phyloP scores from a whole-genome alignment of 92 coral and sea anemone species.

The Zoanthus gigantus region DNA sequence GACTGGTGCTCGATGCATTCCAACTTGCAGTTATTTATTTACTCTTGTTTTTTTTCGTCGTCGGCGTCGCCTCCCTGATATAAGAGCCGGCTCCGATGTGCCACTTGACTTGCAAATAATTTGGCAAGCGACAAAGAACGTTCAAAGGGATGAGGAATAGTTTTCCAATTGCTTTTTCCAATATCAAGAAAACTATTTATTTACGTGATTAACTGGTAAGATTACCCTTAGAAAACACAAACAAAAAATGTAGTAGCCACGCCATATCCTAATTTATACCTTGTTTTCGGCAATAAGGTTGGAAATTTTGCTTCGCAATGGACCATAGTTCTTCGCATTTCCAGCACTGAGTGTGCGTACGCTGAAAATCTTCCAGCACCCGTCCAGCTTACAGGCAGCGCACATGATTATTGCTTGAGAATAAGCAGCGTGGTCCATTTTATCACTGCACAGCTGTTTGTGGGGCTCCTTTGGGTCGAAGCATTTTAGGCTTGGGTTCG shows the following conservation, averaged over 20 bases:
- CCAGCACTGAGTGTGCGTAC: constrained; percentile 80
- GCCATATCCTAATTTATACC: neutral
- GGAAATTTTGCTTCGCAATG: constrained; percentile 68
- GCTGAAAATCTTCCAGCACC: constrained; percentile 90
- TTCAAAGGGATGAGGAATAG: too few relatives aligned
- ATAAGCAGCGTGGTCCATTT: constrained; percentile 87
- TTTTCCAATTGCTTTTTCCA: too few relatives aligned
- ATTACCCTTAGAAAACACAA: too few relatives aligned
- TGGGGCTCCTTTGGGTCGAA: constrained; percentile 83
- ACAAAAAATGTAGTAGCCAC: neutral
- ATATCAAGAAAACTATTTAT: too few relatives aligned
- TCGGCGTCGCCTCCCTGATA: too few relatives aligned
- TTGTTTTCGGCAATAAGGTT: constrained; percentile 56
- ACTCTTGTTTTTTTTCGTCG: too few relatives aligned
- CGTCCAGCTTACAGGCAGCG: constrained; percentile 79
- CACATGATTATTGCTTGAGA: constrained; percentile 99
- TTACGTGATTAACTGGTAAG: too few relatives aligned
- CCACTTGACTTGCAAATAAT: too few relatives aligned
- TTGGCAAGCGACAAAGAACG: too few relatives aligned
- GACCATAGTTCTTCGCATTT: constrained; percentile 78
- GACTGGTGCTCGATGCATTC: too few relatives aligned
- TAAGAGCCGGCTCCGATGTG: too few relatives aligned
- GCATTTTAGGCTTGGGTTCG: constrained; percentile 84
- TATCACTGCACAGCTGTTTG: constrained; percentile 90
- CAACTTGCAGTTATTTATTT: too few relatives aligned